Base-by-base conservation (phyloP, 2,888 invertebrate genomes). In the Euproctis similis region DNA sequence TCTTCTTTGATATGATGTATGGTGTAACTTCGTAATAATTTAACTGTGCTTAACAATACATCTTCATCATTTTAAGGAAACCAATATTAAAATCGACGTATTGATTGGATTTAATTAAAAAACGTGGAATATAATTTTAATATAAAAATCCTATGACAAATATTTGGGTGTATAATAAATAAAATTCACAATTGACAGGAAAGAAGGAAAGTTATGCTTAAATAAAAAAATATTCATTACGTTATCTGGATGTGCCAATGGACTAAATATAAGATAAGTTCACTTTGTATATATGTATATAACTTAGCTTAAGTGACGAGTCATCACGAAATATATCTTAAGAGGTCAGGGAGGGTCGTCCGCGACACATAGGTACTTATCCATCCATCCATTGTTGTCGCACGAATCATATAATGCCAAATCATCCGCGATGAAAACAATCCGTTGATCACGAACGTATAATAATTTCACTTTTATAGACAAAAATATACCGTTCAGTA, bases 401-500 rank as follows among this genome's bases (percentile, higher is more conserved):
- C 24, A 21, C 9, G 10, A 9, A 4, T 10, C 14, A 14, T 10
- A 10, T 1, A 49, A 46, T 49, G 70, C 51, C 55, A 57, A 69
- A 56, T 76, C 73, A 77, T 71, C 65, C 54, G 53, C 53, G 48
- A 70, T 61, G 71, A 73, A 75, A 75, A 73, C 69, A 65, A 68
- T 58, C 52, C 59, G 39, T 39, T 10, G 21, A 21, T 21, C 8
- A 21, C 21, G 14, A 21, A 21, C 10, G 8, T 54, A 59, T 57
- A 62, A 57, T 65, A 65, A 70, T 70, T n/a, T 70, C 63, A 67
- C 62, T 65, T 68, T 69, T 65, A n/a, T n/a, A 50, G 47, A 57
- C 42, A 51, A 48, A 66, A 57, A 21, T n/a, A n/a, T 21, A 60
- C 53, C 54, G 55, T 53, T 51, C 42, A 59, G 67, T 67, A 62